Evolutionary conservation across 2,797 vertebrate genomes (phyloP), one percentile per base, ranked within the genome.

Genomic region (Parauchenoglanis punctatus): DNA sequence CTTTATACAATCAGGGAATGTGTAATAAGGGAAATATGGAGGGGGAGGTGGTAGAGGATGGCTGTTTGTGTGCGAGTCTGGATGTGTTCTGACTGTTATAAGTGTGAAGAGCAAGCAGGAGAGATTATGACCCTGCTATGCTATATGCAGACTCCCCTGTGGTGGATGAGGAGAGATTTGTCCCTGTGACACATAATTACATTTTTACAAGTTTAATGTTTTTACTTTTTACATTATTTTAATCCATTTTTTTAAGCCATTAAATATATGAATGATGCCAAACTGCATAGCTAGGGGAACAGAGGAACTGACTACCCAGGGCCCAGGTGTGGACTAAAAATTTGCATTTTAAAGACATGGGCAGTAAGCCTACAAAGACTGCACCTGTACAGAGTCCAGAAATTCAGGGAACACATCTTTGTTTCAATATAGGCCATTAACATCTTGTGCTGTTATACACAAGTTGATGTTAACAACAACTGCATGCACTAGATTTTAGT

Each of bases 311-410:
- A 65, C 80, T 63, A 82, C 59, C 13, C 7, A 59, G 6, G 2
- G 44, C 7, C 31, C 40, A 65, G 59, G 13, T 82, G 80, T 82
- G 80, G 13, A 28, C 7, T 28, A 49, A 2, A 46, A 46, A 81
- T 81, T 61, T 40, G 56, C 77, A 59, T 59, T 80, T 80, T n/a
- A 59, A 80, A 59, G 77, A 15, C 56, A 59, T 44, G 2, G 77
- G 56, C 25, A 25, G 20, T 40, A 20, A 80, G 77, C 2, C 31
- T 15, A 40, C 56, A 59, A 59, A 59, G 31, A 25, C 77, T 44
- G 56, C 77, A 81, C 77, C 77, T 81, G 77, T 18, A 40, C 52
- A 20, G 76, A 35, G 54, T 76, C 18, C 20, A 80, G 31, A 78
- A 78, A 58, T 58, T 23, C 54, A 61, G 3, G 40, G 15, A 46